Conservation (phyloP, 2,888 invertebrate genomes). For the Chrysomela aeneicollis region DNA sequence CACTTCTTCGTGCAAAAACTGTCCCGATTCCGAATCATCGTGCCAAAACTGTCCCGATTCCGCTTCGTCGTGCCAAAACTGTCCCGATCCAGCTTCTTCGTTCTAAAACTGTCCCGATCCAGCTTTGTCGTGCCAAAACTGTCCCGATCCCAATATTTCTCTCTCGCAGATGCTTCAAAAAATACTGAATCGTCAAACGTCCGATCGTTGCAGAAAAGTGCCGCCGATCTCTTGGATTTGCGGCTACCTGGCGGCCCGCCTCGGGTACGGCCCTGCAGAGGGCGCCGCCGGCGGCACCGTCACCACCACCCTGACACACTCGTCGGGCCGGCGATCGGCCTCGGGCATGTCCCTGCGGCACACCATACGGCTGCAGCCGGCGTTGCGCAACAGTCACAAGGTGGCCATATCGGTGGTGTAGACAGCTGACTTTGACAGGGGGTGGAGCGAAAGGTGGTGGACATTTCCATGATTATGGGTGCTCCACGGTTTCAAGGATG, state of each 20-base stretch:
- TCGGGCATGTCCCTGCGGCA: constrained; percentile 57
- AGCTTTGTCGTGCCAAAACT: too few relatives aligned
- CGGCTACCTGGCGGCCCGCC: constrained; percentile 61
- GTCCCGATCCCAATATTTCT: too few relatives aligned
- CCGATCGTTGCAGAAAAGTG: constrained; percentile 64
- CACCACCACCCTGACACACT: constrained; percentile 57
- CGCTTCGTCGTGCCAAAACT: too few relatives aligned
- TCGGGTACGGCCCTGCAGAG: constrained; percentile 52
- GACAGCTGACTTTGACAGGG: constrained; percentile 20
- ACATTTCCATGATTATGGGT: too few relatives aligned
- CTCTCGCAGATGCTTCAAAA: too few relatives aligned
- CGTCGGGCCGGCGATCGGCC: constrained; percentile 54
- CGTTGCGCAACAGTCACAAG: constrained; percentile 54
- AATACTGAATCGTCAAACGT: constrained; percentile 39
- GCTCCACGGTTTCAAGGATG: too few relatives aligned
- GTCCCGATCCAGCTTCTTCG: too few relatives aligned
- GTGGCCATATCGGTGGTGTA: constrained; percentile 59
- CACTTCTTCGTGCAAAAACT: too few relatives aligned
- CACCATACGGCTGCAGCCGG: constrained; percentile 57
- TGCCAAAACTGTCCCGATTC: too few relatives aligned
- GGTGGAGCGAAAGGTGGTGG: not conserved
- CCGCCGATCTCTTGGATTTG: constrained; percentile 77
- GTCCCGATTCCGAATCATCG: too few relatives aligned
- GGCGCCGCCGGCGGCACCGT: constrained; percentile 53
- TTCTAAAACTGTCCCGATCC: too few relatives aligned